A percentile compares a stretch with the other conserved stretches of the same genome.
phyloP scores from a whole-genome alignment of 2,888 invertebrate species.

The Choreutis nemorana region DNA sequence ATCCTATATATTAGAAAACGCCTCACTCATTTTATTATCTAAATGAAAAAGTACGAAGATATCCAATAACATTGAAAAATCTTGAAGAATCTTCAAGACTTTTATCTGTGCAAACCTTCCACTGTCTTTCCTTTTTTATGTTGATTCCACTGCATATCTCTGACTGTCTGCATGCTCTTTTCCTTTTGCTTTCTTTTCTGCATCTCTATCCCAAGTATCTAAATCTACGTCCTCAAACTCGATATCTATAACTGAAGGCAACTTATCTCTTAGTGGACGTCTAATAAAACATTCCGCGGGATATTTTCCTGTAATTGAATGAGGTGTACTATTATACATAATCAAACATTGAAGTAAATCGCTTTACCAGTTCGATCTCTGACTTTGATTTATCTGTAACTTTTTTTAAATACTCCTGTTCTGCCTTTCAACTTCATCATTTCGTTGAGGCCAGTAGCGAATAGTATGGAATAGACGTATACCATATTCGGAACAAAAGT shows the following conservation, averaged over 20 bases:
- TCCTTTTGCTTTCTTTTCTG: constrained; percentile 10
- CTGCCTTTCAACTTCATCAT: constrained; percentile 1
- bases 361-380: background rate
- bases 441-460: background rate
- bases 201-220: constrained; percentile 9
- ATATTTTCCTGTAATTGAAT: constrained; percentile 9
- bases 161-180: constrained; percentile 1
- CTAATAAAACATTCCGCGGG: constrained; percentile 11
- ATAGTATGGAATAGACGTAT: background rate
- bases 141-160: too few species aligned
- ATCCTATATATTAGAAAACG: too few species aligned
- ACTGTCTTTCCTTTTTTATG: background rate
- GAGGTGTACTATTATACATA: constrained; percentile 9
- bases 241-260: constrained; percentile 7
- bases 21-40: too few species aligned
- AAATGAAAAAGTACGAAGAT: too few species aligned
- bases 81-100: too few species aligned
- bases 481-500: background rate
- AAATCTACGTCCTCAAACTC: constrained; percentile 1
- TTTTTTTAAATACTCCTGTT: background rate
- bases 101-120: background rate
- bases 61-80: too few species aligned
- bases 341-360: background rate
- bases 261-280: constrained; percentile 10
- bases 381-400: background rate